Percentiles rank a stretch among this genome's conserved stretches.
phyloP scores from a whole-genome alignment of 2,113 vertebrate genomes.

The Telmatochromis sp. region DNA sequence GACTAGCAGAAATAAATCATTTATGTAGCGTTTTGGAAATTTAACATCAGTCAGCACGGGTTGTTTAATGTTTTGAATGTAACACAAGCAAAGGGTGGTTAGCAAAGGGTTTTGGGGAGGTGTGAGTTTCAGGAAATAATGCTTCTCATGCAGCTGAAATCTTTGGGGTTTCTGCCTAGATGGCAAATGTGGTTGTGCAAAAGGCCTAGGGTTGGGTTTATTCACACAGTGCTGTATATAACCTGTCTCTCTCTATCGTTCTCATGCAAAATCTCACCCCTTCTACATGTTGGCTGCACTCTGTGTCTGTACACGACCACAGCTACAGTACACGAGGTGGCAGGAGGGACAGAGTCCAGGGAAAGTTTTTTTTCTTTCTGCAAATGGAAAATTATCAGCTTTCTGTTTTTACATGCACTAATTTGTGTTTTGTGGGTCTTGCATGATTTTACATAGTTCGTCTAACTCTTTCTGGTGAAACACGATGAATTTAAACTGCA shows the following conservation, averaged over 20 bases:
- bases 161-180: slow-evolving; percentile 19
- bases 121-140: neutral
- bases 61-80: neutral
- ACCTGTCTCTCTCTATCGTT: neutral
- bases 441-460: neutral
- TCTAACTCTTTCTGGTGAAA: neutral
- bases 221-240: neutral
- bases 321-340: neutral
- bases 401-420: neutral
- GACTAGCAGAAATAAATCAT: neutral
- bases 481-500: neutral
- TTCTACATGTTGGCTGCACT: neutral
- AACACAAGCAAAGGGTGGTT: neutral
- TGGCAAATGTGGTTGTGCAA: slow-evolving; percentile 15
- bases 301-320: slow-evolving; percentile 26
- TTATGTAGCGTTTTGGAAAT: neutral
- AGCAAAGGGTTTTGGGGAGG: neutral
- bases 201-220: neutral
- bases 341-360: neutral
- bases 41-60: neutral
- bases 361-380: neutral
- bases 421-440: neutral
- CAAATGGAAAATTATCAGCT: neutral
- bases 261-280: neutral
- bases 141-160: slow-evolving; percentile 5